Evolutionary conservation across 2,113 vertebrate genomes (phyloP).

Genomic region (Cavia porcellus): DNA sequence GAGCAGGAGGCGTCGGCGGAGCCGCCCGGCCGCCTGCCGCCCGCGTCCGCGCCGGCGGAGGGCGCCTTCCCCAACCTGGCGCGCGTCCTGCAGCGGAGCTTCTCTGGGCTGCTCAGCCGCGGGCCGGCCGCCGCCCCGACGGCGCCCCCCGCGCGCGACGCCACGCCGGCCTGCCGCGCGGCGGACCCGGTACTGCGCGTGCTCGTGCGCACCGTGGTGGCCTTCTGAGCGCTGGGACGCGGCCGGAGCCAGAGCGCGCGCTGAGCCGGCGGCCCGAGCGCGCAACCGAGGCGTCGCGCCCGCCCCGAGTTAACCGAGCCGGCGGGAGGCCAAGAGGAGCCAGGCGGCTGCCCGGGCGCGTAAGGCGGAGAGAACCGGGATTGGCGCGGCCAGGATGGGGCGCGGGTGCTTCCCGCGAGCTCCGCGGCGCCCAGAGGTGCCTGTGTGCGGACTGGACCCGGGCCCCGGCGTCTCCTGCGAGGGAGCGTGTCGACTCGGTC

Average conservation of each 20-base stretch:
- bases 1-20: conserved; percentile 79
- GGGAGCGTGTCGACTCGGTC: conserved; percentile 17
- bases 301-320: neutral
- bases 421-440: conserved; percentile 68
- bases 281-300: neutral
- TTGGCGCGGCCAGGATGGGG: conserved; percentile 47
- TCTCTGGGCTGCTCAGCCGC: conserved; percentile 79
- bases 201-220: conserved; percentile 89
- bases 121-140: conserved; percentile 52
- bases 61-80: conserved; percentile 84
- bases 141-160: conserved; percentile 69
- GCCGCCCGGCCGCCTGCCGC: conserved; percentile 56
- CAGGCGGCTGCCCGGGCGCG: conserved; percentile 55
- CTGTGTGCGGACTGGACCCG: conserved; percentile 30
- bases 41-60: conserved; percentile 71
- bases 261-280: conserved; percentile 17
- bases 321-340: neutral
- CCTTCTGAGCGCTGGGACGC: conserved; percentile 85
- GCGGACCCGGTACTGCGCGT: conserved; percentile 86
- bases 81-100: conserved; percentile 82
- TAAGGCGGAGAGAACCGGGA: conserved; percentile 40
- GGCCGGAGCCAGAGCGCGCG: conserved; percentile 69
- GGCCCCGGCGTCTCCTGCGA: neutral
- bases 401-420: conserved; percentile 53
- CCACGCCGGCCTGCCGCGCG: conserved; percentile 80